These are phyloP conservation scores for Oryzias javanicus DNA, from an alignment of 2,113 vertebrate species.

Conservation along the genomic window DNA sequence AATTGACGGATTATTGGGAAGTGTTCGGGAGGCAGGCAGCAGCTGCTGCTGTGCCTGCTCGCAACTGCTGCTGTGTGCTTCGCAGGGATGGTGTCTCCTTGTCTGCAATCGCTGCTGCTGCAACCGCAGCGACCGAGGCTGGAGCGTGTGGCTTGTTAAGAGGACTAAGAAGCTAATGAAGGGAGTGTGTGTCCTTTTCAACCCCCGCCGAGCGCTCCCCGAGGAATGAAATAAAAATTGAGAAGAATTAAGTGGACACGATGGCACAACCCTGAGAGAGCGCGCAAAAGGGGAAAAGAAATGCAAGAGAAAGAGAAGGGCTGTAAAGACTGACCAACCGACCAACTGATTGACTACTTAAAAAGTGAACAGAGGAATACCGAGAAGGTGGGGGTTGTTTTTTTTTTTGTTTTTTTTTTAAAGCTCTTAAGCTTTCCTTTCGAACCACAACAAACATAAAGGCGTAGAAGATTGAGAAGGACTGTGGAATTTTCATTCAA, in stretches of 20 bases:
- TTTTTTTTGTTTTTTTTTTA: slow-evolving; percentile 21
- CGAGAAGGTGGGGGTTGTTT: slow-evolving; percentile 40
- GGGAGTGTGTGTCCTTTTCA: slow-evolving; percentile 54
- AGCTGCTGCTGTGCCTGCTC: slow-evolving; percentile 70
- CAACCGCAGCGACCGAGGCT: slow-evolving; percentile 51
- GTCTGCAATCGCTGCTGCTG: slow-evolving; percentile 51
- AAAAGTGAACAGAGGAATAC: slow-evolving; percentile 71
- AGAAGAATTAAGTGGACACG: slow-evolving; percentile 55
- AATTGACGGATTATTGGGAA: slow-evolving; percentile 82
- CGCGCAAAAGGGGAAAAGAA: slow-evolving; percentile 22
- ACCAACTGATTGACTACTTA: slow-evolving; percentile 64
- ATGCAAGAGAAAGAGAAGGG: slow-evolving; percentile 37
- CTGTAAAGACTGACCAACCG: slow-evolving; percentile 52
- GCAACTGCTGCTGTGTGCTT: slow-evolving; percentile 60
- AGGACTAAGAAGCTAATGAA: slow-evolving; percentile 69
- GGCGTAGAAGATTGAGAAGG: slow-evolving; percentile 61
- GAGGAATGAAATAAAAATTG: slow-evolving; percentile 8
- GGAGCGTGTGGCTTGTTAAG: slow-evolving; percentile 74
- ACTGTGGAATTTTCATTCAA: slow-evolving; percentile 72
- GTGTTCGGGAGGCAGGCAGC: slow-evolving; percentile 75
- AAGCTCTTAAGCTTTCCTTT: slow-evolving; percentile 26
- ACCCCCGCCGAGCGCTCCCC: slow-evolving; percentile 29
- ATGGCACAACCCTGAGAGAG: slow-evolving; percentile 32
- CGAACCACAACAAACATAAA: slow-evolving; percentile 46
- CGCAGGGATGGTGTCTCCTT: slow-evolving; percentile 60